Percentiles rank a stretch among this genome's conserved stretches.
phyloP scores from a whole-genome alignment of 2,888 invertebrate species.

The Drosophila putrida region DNA sequence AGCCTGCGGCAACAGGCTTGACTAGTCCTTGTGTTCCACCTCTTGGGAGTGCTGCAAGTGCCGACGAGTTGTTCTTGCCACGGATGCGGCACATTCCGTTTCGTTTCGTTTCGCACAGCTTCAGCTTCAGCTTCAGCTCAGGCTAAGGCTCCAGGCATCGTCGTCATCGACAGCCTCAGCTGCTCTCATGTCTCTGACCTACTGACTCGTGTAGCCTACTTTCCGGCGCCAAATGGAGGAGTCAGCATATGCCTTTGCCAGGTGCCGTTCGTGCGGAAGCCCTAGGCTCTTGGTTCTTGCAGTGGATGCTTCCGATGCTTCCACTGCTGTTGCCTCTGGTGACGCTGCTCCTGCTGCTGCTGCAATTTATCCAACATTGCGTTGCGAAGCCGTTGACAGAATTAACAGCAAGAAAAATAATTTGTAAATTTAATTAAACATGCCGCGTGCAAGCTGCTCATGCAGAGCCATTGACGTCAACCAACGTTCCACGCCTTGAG shows the following conservation, averaged over 20 bases:
- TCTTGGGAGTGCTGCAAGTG: conserved; percentile 27
- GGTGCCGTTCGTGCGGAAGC: conserved; percentile 48
- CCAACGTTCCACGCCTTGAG: conserved; percentile 28
- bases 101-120: conserved; percentile 14
- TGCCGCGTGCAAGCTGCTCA: conserved; percentile 34
- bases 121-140: conserved; percentile 5
- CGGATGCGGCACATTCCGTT: conserved; percentile 32
- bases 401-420: conserved; percentile 74
- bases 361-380: conserved; percentile 32
- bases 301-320: conserved; percentile 2
- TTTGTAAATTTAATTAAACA: conserved; percentile 74
- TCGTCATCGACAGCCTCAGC: conserved; percentile 58
- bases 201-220: conserved; percentile 73
- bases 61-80: conserved; percentile 16
- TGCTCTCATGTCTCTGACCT: conserved; percentile 69
- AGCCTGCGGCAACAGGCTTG: conserved; percentile 37
- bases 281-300: conserved; percentile 36
- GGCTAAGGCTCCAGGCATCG: conserved; percentile 35
- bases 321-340: conserved; percentile 11
- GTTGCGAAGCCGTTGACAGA: conserved; percentile 56
- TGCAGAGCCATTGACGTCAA: conserved; percentile 52
- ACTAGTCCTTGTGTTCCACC: conserved; percentile 21
- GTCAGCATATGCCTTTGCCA: conserved; percentile 7
- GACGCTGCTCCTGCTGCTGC: conserved; percentile 18
- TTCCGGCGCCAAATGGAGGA: conserved; percentile 50